Percentiles rank a stretch among this genome's conserved stretches.
These are phyloP conservation scores for Erebia epiphron DNA, from an alignment of 2,888 invertebrate genomes.

Conservation along the genomic window DNA sequence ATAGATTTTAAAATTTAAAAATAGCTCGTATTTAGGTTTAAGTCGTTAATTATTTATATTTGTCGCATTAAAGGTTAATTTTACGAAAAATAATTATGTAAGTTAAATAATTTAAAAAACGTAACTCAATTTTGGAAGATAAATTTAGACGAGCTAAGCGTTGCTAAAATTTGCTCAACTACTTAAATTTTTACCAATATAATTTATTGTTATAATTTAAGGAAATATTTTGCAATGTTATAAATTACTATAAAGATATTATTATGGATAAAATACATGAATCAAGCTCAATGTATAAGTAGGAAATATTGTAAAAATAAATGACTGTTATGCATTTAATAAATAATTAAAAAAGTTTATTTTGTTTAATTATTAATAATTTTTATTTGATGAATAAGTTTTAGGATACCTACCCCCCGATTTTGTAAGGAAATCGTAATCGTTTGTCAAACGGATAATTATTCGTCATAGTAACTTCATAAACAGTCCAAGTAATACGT, in stretches of 20 bases:
- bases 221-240: conserved; percentile 22
- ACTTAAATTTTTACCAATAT: conserved; percentile 13
- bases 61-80: background rate
- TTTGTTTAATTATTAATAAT: background rate
- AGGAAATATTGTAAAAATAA: conserved; percentile 38
- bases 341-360: conserved; percentile 51
- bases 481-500: too few species aligned
- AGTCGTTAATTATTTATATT: conserved; percentile 41
- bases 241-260: conserved; percentile 14
- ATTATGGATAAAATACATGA: background rate
- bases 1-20: conserved; percentile 35
- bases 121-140: background rate
- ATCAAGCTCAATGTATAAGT: conserved; percentile 30
- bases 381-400: too few species aligned
- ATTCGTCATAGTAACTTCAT: too few species aligned
- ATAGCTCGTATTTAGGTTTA: conserved; percentile 52
- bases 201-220: conserved; percentile 6
- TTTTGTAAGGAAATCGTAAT: too few species aligned
- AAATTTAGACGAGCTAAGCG: background rate
- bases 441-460: too few species aligned
- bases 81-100: background rate
- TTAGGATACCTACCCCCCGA: too few species aligned
- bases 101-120: background rate
- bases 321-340: conserved; percentile 71
- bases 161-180: conserved; percentile 19